A percentile compares a stretch with the other conserved stretches of the same genome.
Evolutionary conservation across 1,140 invertebrate species (phyloP).

Genomic region (Pseudomyrmex concolor): DNA sequence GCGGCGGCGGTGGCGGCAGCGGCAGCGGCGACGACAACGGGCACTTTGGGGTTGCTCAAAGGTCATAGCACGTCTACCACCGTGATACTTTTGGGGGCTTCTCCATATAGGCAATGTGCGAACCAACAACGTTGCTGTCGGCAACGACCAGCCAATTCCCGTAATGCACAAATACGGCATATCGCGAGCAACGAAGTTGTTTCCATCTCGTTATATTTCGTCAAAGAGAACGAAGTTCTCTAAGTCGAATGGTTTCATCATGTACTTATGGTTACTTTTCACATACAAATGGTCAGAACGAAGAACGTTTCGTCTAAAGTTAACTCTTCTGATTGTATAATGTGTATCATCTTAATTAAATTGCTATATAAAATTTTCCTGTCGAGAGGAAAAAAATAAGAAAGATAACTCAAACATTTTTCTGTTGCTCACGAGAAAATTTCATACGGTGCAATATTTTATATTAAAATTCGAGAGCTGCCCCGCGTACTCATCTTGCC

Average conservation of each 20-base stretch:
- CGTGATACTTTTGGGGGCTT: slow-evolving; percentile 18
- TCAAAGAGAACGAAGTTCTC: slow-evolving; percentile 8
- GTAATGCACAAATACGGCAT: slow-evolving; percentile 73
- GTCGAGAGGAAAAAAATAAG: not conserved
- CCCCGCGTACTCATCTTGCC: not conserved
- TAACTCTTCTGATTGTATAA: not conserved
- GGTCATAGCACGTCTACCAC: slow-evolving; percentile 29
- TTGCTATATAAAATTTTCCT: not conserved
- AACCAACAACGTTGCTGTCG: slow-evolving; percentile 41
- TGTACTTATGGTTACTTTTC: not conserved
- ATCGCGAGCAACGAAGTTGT: slow-evolving; percentile 60
- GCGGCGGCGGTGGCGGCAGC: slow-evolving; percentile 10
- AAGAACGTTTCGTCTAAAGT: not conserved
- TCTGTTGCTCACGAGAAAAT: too few relatives aligned
- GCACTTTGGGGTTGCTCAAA: slow-evolving; percentile 48
- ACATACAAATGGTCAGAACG: not conserved
- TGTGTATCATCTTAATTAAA: not conserved
- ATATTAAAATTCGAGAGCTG: not conserved
- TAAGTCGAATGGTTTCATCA: slow-evolving; percentile 7
- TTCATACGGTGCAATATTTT: too few relatives aligned
- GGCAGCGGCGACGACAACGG: slow-evolving; percentile 10
- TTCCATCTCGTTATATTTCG: not conserved
- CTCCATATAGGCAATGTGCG: slow-evolving; percentile 14
- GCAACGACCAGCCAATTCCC: slow-evolving; percentile 65
- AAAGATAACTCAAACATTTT: too few relatives aligned